These are phyloP conservation scores for Hyperoplus lanceolatus DNA, from an alignment of 2,797 vertebrate genomes.

Conservation along the genomic window DNA sequence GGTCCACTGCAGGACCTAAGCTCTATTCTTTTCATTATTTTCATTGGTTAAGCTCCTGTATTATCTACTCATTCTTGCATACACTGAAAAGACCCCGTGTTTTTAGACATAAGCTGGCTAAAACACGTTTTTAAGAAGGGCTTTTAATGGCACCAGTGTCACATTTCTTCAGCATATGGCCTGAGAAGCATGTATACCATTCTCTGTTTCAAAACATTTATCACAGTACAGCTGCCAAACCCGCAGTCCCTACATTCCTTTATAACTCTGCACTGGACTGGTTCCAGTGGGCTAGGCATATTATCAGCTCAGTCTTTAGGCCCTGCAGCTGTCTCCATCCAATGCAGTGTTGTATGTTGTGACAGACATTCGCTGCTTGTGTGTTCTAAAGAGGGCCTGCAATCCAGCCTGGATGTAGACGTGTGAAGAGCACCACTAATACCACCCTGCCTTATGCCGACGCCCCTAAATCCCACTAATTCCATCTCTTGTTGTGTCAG, in stretches of 20 bases:
- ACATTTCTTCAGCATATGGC: conserved; percentile 64
- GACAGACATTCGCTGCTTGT: conserved; percentile 58
- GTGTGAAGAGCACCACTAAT: conserved; percentile 76
- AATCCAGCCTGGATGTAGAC: conserved; percentile 68
- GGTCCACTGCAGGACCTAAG: conserved; percentile 58
- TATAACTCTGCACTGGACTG: conserved; percentile 72
- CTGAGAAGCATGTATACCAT: conserved; percentile 79
- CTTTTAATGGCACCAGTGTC: conserved; percentile 64
- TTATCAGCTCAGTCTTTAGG: conserved; percentile 58
- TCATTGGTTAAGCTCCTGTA: conserved; percentile 69
- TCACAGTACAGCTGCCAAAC: conserved; percentile 77
- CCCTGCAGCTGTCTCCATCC: conserved; percentile 75
- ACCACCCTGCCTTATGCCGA: conserved; percentile 67
- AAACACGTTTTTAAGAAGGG: conserved; percentile 66
- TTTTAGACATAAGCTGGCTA: conserved; percentile 56
- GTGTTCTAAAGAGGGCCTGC: conserved; percentile 59
- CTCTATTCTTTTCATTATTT: conserved; percentile 67
- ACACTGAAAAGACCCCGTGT: conserved; percentile 48
- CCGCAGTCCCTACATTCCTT: conserved; percentile 77
- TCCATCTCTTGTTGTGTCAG: conserved; percentile 81
- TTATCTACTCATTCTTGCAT: conserved; percentile 58
- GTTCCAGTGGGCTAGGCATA: conserved; percentile 72
- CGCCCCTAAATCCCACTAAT: conserved; percentile 81
- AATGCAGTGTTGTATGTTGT: conserved; percentile 62
- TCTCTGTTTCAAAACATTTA: conserved; percentile 79